Percentiles rank a stretch among this genome's conserved stretches.
These are phyloP conservation scores for Pagetopsis macropterus DNA, from an alignment of 2,797 vertebrate species.

Conservation along the genomic window DNA sequence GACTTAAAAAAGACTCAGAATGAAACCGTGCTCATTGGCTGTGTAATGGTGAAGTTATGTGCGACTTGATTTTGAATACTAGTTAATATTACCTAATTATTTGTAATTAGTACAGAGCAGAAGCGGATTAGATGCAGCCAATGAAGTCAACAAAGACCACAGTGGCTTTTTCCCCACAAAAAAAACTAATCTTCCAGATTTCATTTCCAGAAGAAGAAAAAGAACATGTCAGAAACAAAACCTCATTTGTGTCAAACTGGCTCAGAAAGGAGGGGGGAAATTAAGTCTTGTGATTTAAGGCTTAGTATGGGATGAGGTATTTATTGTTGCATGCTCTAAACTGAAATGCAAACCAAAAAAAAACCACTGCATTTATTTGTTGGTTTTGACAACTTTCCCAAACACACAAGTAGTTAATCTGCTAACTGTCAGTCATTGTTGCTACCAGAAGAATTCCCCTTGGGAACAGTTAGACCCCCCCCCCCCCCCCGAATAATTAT, in stretches of 20 bases:
- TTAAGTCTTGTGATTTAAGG: not conserved
- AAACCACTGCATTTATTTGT: not conserved
- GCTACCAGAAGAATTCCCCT: conserved; percentile 4
- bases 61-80: not conserved
- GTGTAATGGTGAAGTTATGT: not conserved
- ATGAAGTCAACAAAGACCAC: not conserved
- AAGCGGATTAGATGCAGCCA: not conserved
- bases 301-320: conserved; percentile 11
- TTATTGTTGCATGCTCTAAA: not conserved
- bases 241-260: not conserved
- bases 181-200: conserved; percentile 28
- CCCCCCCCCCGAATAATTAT: not conserved
- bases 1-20: not conserved
- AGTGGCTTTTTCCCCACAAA: not conserved
- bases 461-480: accelerated
- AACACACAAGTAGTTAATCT: not conserved
- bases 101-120: too few species aligned
- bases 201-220: not conserved
- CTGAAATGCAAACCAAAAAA: not conserved
- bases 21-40: not conserved
- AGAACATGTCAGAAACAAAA: conserved; percentile 1
- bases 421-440: not conserved
- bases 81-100: too few species aligned
- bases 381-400: not conserved
- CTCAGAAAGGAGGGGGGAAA: not conserved